Base-by-base conservation (phyloP, 2,113 vertebrate genomes). In the Lamprotornis superbus region DNA sequence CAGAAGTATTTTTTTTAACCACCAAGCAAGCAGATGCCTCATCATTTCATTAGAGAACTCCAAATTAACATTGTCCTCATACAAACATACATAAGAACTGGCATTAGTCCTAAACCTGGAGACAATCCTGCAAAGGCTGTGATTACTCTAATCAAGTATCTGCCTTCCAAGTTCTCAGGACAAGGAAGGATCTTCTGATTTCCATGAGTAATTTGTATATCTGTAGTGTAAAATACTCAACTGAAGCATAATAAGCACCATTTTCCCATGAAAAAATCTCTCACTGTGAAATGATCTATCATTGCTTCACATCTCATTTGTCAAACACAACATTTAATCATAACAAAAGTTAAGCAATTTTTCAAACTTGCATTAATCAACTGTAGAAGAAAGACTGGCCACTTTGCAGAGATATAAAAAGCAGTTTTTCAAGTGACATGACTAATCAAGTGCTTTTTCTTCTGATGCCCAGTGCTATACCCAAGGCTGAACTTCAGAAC, bases 281-380 rank as follows among this genome's bases (percentile, higher is more conserved):
- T 82, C 82, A n/a, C 39, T 56, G 65, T 68, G 74, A 83, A 89
- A 82, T 42, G 60, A 95, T 92, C 83, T 69, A 78, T 94, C 84
- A 84, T 81, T 89, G 81, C 44, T 94, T 95, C 87, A 20, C 11
- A 37, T 56, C 83, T 92, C 87, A 68, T 93, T 90, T 93, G 83
- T 92, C 94, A 97, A 74, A 81, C 59, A 20, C 42, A 85, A 80
- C 86, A 83, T 78, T 89, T 92, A 93, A 67, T 55, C 89, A 59
- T 67, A 93, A 93, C 73, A 81, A 57, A 70, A 94, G 56, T 94
- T 70, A 94, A 78, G 52, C 52, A 39, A 60, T 83, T 78, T 91
- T 71, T 68, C 37, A 75, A 87, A 93, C 39, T 47, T 89, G 30
- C 44, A 87, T 87, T 94, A 87, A 95, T 82, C 87, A 89, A 2